Base-by-base conservation (phyloP, 2,888 invertebrate species). In the Pristionchus arcanus region DNA sequence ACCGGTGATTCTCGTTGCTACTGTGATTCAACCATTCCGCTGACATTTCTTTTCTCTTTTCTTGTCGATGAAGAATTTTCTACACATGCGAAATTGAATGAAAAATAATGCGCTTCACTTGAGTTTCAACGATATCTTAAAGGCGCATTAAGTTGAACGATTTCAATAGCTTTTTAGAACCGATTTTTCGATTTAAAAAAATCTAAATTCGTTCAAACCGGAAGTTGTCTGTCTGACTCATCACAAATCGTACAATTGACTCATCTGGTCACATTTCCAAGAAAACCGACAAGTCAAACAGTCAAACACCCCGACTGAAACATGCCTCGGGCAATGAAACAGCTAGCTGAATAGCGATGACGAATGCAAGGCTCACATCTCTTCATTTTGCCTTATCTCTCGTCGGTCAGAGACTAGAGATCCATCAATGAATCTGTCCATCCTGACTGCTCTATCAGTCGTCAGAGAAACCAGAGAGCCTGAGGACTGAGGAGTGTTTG, bases 211-310 rank as follows among this genome's bases (percentile, higher is more conserved):
- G n/a, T 25, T 7, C 19, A 25, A 59, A 59, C 59, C 59, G 59
- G 59, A 59, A 59, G 59, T 59, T 7, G 19, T 19, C 59, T 34
- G 16, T 3, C 3, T 77, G 74, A 77, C 2, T 77, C 74, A 77
- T 42, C 37, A 2, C 11, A 2, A 77, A 37, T 42, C 34, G 74
- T 77, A 77, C 74, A 77, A 77, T 25, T 25, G 71, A 77, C 25
- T 77, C 74, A 77, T 42, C 71, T 25, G 28, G 74, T 77, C 74
- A 77, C 42, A 42, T 42, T 16, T 77, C 42, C 31, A 21, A 25
- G 21, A 42, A 77, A 77, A 42, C 74, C 37, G 42, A 77, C 74
- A 77, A 42, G 21, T 25, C 74, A 77, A 77, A 77, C 74, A 77
- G 4, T 21, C 25, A 63, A 55, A 55, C 55, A 55, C 19, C 21